A percentile compares a stretch with the other conserved stretches of the same genome.
Conservation (phyloP, 2,797 vertebrate species). For the Acanthurus tractus region DNA sequence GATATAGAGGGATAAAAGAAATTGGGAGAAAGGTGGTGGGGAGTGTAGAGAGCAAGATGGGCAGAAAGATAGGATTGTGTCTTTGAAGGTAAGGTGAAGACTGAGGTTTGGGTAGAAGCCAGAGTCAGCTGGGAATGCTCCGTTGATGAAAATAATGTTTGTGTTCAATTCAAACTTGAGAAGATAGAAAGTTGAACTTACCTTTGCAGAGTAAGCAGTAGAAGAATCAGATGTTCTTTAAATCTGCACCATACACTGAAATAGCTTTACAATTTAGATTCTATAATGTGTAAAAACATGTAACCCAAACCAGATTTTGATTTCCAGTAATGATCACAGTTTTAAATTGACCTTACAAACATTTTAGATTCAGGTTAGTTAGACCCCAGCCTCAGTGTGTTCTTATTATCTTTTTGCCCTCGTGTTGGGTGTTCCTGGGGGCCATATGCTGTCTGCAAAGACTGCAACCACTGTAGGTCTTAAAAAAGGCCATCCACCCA, state of each 20-base stretch:
- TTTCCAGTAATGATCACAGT: too few relatives aligned
- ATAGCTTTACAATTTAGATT: too few relatives aligned
- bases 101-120: slow-evolving; percentile 16
- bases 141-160: background rate
- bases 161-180: background rate
- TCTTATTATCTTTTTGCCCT: background rate
- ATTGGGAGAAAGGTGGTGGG: slow-evolving; percentile 12
- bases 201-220: background rate
- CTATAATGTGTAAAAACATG: too few relatives aligned
- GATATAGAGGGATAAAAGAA: slow-evolving; percentile 9
- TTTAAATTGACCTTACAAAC: too few relatives aligned
- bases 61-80: slow-evolving; percentile 11
- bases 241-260: too few relatives aligned
- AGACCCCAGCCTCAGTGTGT: too few relatives aligned
- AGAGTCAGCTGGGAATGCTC: slow-evolving; percentile 17
- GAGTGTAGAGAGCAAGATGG: slow-evolving; percentile 10
- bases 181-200: background rate
- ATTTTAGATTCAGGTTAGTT: too few relatives aligned
- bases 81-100: slow-evolving; percentile 13
- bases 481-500: background rate
- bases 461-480: background rate
- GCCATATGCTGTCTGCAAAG: background rate
- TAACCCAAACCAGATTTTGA: too few relatives aligned
- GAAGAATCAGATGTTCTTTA: background rate
- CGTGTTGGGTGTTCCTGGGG: background rate